Evolutionary conservation across 1,140 invertebrate species (phyloP).

Genomic region (Telenomus remus): DNA sequence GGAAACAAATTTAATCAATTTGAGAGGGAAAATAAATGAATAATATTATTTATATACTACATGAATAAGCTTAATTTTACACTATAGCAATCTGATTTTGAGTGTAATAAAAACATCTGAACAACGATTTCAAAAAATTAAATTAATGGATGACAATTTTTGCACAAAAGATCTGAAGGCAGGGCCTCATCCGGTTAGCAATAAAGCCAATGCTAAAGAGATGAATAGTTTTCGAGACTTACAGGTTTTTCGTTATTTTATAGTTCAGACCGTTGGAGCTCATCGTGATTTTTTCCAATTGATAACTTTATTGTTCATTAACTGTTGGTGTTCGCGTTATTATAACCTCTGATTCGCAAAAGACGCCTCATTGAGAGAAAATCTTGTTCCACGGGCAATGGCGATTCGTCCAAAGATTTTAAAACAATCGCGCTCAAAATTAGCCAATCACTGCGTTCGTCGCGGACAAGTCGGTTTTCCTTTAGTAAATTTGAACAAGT

Average conservation of each 20-base stretch:
- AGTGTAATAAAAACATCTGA: too few relatives aligned
- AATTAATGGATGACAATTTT: too few relatives aligned
- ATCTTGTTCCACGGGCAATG: constrained; percentile 19
- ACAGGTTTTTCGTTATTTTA: constrained; percentile 35
- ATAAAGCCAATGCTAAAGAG: not conserved
- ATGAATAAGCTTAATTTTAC: too few relatives aligned
- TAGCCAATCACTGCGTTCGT: constrained; percentile 7
- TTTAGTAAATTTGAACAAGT: not conserved
- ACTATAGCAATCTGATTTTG: too few relatives aligned
- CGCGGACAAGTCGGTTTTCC: not conserved
- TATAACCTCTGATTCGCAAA: constrained; percentile 38
- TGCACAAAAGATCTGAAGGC: not conserved
- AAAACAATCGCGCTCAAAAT: constrained; percentile 37
- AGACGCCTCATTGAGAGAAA: constrained; percentile 31
- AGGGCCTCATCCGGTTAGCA: not conserved
- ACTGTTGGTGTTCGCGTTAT: constrained; percentile 8
- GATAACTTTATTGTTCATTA: not conserved
- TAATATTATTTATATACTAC: too few relatives aligned
- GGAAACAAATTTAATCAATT: not conserved
- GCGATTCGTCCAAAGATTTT: constrained; percentile 27
- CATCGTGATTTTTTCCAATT: constrained; percentile 11
- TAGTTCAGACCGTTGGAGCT: constrained; percentile 42
- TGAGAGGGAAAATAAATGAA: too few relatives aligned
- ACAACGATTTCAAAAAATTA: too few relatives aligned
- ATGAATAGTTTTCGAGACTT: constrained; percentile 4